These are phyloP conservation scores for Eubasilissa splendida DNA, from an alignment of 2,888 invertebrate genomes.

Conservation along the genomic window DNA sequence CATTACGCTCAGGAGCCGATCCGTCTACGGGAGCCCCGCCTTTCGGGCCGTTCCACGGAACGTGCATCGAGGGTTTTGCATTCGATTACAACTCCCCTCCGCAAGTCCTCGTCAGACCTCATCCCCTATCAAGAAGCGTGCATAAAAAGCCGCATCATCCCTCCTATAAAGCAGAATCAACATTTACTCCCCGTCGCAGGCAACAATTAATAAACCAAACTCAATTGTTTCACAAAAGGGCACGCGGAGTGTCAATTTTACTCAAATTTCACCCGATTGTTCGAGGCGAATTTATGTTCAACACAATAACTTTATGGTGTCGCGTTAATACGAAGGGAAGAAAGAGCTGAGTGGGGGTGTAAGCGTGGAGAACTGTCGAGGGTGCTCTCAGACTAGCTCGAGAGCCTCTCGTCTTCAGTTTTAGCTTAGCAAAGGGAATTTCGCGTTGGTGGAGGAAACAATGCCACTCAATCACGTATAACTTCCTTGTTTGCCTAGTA, in stretches of 20 bases:
- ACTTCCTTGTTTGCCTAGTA: not conserved
- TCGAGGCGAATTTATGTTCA: constrained; percentile 4
- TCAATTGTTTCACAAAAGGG: constrained; percentile 44
- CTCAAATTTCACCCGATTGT: constrained; percentile 51
- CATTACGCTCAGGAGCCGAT: constrained; percentile 34
- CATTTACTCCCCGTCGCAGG: constrained; percentile 45
- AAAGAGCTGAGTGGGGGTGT: not conserved
- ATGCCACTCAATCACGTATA: constrained; percentile 49
- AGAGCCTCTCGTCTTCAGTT: constrained; percentile 47
- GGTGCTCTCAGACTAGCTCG: constrained; percentile 37
- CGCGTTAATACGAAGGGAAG: constrained; percentile 16
- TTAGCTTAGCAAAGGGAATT: constrained; percentile 51
- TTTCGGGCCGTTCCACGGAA: constrained; percentile 17
- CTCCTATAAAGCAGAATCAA: constrained; percentile 44
- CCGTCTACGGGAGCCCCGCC: not conserved
- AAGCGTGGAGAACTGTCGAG: not conserved
- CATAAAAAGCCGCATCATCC: constrained; percentile 53
- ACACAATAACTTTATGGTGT: constrained; percentile 31
- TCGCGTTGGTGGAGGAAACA: constrained; percentile 15
- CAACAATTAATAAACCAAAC: constrained; percentile 53
- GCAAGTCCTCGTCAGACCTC: not conserved
- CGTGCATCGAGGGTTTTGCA: constrained; percentile 40
- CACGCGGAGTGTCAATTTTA: constrained; percentile 48
- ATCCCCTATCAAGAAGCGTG: constrained; percentile 32
- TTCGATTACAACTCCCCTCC: constrained; percentile 37